Evolutionary conservation across 2,888 invertebrate genomes (phyloP).

Genomic region (Dione vanillae): DNA sequence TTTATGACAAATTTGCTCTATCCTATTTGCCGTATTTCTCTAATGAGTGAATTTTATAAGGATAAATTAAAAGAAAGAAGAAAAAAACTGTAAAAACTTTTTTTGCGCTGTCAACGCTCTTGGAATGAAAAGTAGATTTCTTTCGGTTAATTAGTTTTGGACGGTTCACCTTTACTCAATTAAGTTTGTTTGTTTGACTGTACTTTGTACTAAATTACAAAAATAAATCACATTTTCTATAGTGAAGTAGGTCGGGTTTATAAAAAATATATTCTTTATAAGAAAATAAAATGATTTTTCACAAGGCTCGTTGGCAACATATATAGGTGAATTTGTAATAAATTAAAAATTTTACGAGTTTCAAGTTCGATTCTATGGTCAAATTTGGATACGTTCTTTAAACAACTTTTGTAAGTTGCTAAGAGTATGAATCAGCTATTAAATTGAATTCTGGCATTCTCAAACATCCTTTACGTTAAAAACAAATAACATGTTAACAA

Average conservation of each 20-base stretch:
- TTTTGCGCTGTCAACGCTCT: slow-evolving; percentile 46
- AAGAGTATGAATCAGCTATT: no score
- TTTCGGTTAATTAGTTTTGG: slow-evolving; percentile 68
- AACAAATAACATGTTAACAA: no score
- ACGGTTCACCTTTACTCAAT: slow-evolving; percentile 64
- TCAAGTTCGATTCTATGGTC: no score
- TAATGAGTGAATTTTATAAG: slow-evolving; percentile 57
- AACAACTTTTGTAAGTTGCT: no score
- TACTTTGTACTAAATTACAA: slow-evolving; percentile 42
- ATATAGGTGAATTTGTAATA: not conserved
- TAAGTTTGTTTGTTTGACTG: slow-evolving; percentile 64
- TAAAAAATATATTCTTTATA: no score
- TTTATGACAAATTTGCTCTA: slow-evolving; percentile 58
- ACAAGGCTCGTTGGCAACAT: not conserved
- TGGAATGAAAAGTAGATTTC: slow-evolving; percentile 58
- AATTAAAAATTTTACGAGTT: no score
- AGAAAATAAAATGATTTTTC: not conserved
- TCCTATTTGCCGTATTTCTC: slow-evolving; percentile 45
- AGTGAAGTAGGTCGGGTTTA: not conserved
- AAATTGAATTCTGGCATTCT: no score
- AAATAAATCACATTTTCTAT: slow-evolving; percentile 26
- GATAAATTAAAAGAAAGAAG: slow-evolving; percentile 65
- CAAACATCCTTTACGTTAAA: no score
- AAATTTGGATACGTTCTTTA: no score
- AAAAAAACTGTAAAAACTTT: slow-evolving; percentile 44